A percentile compares a stretch with the other conserved stretches of the same genome.
phyloP scores from a whole-genome alignment of 2,888 invertebrate genomes.

The Lapara coniferarum region DNA sequence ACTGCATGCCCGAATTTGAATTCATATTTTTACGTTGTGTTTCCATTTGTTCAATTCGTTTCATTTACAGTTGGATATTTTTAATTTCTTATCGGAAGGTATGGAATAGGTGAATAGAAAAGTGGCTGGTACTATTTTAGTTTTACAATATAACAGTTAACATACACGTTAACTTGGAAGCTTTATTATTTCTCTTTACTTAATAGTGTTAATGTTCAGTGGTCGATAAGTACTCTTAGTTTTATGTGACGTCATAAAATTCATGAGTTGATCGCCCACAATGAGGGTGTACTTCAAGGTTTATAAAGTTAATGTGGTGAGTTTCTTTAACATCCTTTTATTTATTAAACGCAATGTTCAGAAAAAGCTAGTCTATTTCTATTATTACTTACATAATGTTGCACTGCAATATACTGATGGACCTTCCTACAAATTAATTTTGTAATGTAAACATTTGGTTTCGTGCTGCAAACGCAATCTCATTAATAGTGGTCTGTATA shows the following conservation, averaged over 20 bases:
- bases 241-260: conserved; percentile 75
- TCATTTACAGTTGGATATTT: not conserved
- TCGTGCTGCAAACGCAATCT: not conserved
- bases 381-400: not conserved
- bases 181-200: not conserved
- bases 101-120: too few relatives aligned
- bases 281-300: conserved; percentile 81
- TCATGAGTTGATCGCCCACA: conserved; percentile 60
- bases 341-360: not conserved
- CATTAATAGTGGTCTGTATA: conserved; percentile 5
- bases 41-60: not conserved
- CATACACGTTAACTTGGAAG: conserved; percentile 3
- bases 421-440: not conserved
- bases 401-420: not conserved
- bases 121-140: not conserved
- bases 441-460: not conserved
- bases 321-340: conserved; percentile 38
- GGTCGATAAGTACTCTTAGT: conserved; percentile 53
- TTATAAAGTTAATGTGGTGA: conserved; percentile 71
- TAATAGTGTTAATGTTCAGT: conserved; percentile 5
- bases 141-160: not conserved
- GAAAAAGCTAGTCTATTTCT: not conserved
- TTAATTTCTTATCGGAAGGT: not conserved
- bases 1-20: too few relatives aligned
- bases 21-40: not conserved